Conservation (phyloP, 35 echinoderm and acorn worm genomes). For the Nesometra sesokonis region DNA sequence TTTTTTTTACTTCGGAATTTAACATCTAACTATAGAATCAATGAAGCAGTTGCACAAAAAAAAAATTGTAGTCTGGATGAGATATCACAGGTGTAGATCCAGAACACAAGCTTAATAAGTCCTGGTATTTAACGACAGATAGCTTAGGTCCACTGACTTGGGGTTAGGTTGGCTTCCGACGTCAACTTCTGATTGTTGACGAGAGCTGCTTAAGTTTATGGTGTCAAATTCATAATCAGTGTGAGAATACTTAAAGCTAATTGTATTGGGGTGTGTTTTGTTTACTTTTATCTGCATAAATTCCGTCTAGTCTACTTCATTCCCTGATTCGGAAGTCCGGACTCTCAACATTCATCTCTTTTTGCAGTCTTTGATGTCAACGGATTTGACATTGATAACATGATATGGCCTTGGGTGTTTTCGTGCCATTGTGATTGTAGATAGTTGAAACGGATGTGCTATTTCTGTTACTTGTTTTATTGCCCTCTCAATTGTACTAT, state of each 20-base stretch:
- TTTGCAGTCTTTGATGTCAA: conserved; percentile 24
- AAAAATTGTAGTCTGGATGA: conserved; percentile 14
- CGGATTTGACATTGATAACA: conserved; percentile 13
- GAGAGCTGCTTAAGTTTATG: neutral
- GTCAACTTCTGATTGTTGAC: neutral
- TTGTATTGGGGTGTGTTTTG: neutral
- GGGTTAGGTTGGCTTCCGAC: neutral
- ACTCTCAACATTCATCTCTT: conserved; percentile 10
- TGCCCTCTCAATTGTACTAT: conserved; percentile 45
- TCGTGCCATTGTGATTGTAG: conserved; percentile 30
- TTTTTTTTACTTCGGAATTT: too few relatives aligned
- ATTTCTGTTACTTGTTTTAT: conserved; percentile 1
- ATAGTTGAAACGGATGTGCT: conserved; percentile 7
- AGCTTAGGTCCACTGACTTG: conserved; percentile 2
- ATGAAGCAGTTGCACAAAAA: conserved; percentile 23
- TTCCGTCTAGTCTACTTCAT: conserved; percentile 17
- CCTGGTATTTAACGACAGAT: conserved; percentile 15
- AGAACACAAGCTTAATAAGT: conserved; percentile 15
- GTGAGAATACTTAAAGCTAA: conserved; percentile 14
- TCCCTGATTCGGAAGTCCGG: conserved; percentile 1
- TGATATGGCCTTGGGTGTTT: neutral
- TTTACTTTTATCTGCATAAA: conserved; percentile 12
- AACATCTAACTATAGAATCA: too few relatives aligned
- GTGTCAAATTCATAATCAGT: neutral
- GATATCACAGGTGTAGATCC: conserved; percentile 10